Evolutionary conservation across 2,888 invertebrate species (phyloP).

Genomic region (Anaspis maculata): DNA sequence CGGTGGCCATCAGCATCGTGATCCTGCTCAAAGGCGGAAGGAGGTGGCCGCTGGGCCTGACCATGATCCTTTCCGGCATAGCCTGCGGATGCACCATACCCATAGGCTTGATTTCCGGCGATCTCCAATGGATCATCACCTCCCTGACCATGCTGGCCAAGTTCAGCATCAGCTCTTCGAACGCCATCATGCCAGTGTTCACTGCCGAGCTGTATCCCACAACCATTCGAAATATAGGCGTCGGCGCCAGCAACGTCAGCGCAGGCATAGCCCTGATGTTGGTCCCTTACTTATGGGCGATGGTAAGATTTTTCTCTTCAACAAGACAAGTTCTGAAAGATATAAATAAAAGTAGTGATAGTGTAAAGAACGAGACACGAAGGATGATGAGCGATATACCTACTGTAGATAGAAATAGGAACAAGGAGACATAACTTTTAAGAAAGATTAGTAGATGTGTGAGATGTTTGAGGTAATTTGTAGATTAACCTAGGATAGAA

Average conservation of each 20-base stretch:
- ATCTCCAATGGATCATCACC: slow-evolving; percentile 60
- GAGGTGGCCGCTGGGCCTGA: slow-evolving; percentile 61
- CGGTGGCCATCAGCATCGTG: slow-evolving; percentile 66
- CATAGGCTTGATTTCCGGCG: slow-evolving; percentile 43
- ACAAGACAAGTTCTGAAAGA: not conserved
- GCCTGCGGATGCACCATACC: slow-evolving; percentile 55
- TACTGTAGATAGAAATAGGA: no score
- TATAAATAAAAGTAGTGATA: slow-evolving; percentile 9
- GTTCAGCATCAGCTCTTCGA: slow-evolving; percentile 69
- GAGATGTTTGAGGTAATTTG: no score
- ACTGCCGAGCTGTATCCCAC: slow-evolving; percentile 76
- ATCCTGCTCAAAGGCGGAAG: slow-evolving; percentile 68
- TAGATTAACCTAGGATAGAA: no score
- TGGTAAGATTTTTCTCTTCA: slow-evolving; percentile 47
- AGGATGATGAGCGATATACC: no score
- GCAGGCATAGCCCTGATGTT: slow-evolving; percentile 68
- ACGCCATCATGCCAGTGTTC: slow-evolving; percentile 71
- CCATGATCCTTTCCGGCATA: slow-evolving; percentile 59
- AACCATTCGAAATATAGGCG: slow-evolving; percentile 66
- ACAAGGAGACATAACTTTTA: no score
- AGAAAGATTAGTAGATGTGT: no score
- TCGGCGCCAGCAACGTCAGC: slow-evolving; percentile 67
- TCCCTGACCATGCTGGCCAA: slow-evolving; percentile 72
- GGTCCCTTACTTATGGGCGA: slow-evolving; percentile 69
- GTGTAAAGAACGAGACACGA: no score